A percentile compares a stretch with the other conserved stretches of the same genome.
phyloP scores from a whole-genome alignment of 2,888 invertebrate genomes.

The Amblyteles armatorius region DNA sequence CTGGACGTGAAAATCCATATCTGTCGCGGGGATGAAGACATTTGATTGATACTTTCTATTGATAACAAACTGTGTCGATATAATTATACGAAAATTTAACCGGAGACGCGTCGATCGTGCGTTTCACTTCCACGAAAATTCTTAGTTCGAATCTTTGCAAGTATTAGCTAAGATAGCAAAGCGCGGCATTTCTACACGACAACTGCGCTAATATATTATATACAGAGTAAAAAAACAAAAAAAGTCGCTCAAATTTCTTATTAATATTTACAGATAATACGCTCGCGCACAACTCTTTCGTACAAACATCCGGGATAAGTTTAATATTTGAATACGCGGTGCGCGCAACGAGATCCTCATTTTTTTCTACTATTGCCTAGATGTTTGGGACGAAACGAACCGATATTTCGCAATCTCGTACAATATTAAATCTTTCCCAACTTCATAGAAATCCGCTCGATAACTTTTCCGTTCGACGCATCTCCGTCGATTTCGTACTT shows the following conservation, averaged over 20 bases:
- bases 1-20: background rate
- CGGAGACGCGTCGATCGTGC: constrained; percentile 41
- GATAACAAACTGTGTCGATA: background rate
- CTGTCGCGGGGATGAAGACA: constrained; percentile 15
- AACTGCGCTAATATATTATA: constrained; percentile 61
- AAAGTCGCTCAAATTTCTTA: constrained; percentile 65
- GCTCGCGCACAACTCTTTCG: constrained; percentile 42
- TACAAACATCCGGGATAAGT: background rate
- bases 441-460: constrained; percentile 12
- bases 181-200: constrained; percentile 56
- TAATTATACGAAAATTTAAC: constrained; percentile 33
- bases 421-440: background rate
- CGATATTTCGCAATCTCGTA: constrained; percentile 4
- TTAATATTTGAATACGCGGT: constrained; percentile 8
- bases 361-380: constrained; percentile 35
- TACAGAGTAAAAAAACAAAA: constrained; percentile 67
- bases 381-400: constrained; percentile 47
- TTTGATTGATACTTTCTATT: constrained; percentile 36
- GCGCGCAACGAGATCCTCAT: constrained; percentile 4
- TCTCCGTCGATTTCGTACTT: constrained; percentile 57
- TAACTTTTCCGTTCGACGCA: constrained; percentile 36
- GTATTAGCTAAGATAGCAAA: constrained; percentile 60
- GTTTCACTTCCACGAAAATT: constrained; percentile 52
- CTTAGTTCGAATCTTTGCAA: constrained; percentile 53
- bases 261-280: constrained; percentile 67